Base-by-base conservation (phyloP, 1,140 invertebrate species). In the Zaprionus nigranus region DNA sequence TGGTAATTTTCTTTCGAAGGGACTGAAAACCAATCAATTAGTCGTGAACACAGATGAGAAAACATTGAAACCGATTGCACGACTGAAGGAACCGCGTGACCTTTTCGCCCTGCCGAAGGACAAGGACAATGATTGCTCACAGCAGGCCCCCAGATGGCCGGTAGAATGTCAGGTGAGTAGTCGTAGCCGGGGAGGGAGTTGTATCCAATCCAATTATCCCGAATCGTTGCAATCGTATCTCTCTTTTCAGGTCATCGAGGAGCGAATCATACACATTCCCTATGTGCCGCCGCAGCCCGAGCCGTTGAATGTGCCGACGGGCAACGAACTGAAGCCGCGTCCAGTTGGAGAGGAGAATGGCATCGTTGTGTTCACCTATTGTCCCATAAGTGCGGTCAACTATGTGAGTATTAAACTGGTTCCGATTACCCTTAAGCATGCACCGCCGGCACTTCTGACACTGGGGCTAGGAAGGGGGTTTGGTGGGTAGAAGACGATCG, bases 311-410 rank as follows among this genome's bases (percentile, higher is more conserved):
- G 93, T 94, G 36, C 93, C 95, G 17, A 96, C 95, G 9, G 97
- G 96, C 34, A 95, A 95, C 81, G 97, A 98, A 93, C 94, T 96
- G n/a, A 95, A 95, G 85, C 97, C 97, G 30, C 96, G 96, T 84
- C 96, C 96, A 3, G 95, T 97, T 2, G 96, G 97, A 13, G 97
- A 98, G 90, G 97, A 97, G 86, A 95, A 96, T 65, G 97, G 97
- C 24, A 96, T 96, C 7, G 94, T 98, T 20, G 96, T 98, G 54
- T 99, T 96, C 92, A 95, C 97, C 75, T 98, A 98, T 90, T 96
- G 96, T 91, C 97, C 97, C 15, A 96, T 96, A 86, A 96, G 96
- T 82, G 95, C 96, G 51, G 97, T 97, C 5, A 97, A 97, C 93
- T 99, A 98, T 94, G 97, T 98, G 94, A 96, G 96, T 94, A 76